Evolutionary conservation across 2,113 vertebrate genomes (phyloP).

Genomic region (Orientallactaga bullata): DNA sequence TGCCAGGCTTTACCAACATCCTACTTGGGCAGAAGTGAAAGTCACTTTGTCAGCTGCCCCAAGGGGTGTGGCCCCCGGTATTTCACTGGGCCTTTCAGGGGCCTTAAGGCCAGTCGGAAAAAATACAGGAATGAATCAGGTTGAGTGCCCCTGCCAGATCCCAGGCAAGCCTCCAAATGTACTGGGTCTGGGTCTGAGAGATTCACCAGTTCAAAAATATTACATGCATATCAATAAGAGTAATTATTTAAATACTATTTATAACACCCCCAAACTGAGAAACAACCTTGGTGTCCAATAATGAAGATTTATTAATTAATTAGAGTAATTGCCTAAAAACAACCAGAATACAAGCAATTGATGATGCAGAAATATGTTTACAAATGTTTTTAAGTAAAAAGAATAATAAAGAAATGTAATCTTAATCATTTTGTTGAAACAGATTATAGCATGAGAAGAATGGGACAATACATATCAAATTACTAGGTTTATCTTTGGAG

Average conservation of each 20-base stretch:
- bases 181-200: no score
- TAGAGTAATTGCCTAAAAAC: background rate
- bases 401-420: background rate
- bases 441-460: background rate
- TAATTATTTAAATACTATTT: slow-evolving; percentile 25
- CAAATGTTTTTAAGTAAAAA: background rate
- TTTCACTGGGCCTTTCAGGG: no score
- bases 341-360: background rate
- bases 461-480: background rate
- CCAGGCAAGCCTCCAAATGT: no score
- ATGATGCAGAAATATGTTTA: background rate
- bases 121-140: no score
- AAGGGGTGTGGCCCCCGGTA: no score
- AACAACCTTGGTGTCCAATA: background rate
- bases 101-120: no score
- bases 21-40: no score
- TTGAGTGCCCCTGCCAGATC: no score
- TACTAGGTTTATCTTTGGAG: background rate
- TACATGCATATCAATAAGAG: background rate
- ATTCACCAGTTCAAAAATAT: background rate
- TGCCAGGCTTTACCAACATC: no score
- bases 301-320: slow-evolving; percentile 8
- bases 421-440: background rate
- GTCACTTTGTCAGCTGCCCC: no score
- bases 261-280: slow-evolving; percentile 14